Evolutionary conservation across 1,140 invertebrate species (phyloP).

Genomic region (Aphaenogaster ashmeadi): DNA sequence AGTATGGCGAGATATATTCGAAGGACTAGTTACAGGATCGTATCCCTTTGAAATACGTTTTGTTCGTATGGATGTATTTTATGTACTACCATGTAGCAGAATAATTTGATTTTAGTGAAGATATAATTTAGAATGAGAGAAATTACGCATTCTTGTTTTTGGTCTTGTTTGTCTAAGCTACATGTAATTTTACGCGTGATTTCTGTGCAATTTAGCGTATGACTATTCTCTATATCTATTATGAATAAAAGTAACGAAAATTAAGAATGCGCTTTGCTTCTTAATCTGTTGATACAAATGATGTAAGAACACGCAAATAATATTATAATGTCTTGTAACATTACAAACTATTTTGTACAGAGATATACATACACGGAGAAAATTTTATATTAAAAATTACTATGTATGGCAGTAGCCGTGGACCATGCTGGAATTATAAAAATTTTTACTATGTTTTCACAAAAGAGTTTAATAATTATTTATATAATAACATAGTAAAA

Average conservation of each 20-base stretch:
- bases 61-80: no score
- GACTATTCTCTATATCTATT: neutral
- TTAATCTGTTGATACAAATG: neutral
- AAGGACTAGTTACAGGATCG: conserved; percentile 32
- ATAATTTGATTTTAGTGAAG: no score
- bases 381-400: no score
- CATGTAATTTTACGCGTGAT: neutral
- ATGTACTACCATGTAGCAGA: no score
- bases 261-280: neutral
- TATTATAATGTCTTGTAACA: neutral
- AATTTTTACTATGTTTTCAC: no score
- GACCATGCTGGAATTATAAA: no score
- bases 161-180: neutral
- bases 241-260: neutral
- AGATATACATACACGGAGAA: neutral
- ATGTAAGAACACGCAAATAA: neutral
- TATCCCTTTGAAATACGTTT: conserved; percentile 42
- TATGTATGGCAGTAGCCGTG: no score
- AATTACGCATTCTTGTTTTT: no score
- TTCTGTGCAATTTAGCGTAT: neutral
- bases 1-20: conserved; percentile 20
- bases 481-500: no score
- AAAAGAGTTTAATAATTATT: no score
- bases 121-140: no score
- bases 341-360: neutral